Percentiles rank a stretch among this genome's conserved stretches.
phyloP scores from a whole-genome alignment of 2,888 invertebrate genomes.

The Nephrotoma appendiculata region DNA sequence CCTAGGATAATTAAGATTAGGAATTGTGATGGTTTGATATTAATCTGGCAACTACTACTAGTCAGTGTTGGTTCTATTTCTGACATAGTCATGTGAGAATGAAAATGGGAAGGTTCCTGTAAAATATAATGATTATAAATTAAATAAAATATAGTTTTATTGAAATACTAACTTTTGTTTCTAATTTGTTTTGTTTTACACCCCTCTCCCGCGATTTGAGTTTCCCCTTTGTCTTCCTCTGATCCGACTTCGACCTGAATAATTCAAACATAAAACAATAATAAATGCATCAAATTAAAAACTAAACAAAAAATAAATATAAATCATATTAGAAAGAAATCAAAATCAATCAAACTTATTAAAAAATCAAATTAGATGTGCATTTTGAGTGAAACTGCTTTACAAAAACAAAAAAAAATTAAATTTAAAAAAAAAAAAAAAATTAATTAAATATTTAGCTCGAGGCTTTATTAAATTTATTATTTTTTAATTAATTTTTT shows the following conservation, averaged over 20 bases:
- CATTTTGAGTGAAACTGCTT: neutral
- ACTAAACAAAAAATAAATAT: neutral
- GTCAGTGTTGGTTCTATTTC: conserved; percentile 5
- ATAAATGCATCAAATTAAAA: neutral
- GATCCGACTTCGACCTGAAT: neutral
- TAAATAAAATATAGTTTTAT: neutral
- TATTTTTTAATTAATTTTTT: neutral
- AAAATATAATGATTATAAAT: neutral
- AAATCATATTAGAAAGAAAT: neutral
- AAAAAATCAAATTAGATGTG: neutral
- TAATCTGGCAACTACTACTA: neutral
- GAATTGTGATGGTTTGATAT: neutral
- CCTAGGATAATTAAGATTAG: neutral
- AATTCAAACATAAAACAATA: neutral
- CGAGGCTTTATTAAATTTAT: neutral
- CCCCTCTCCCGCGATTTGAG: conserved; percentile 3
- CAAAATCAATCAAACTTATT: neutral
- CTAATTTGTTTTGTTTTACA: neutral
- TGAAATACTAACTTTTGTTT: conserved; percentile 1
- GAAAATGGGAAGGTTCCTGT: conserved; percentile 10
- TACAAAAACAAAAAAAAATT: neutral
- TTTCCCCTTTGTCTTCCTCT: conserved; percentile 1
- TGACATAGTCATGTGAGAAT: conserved; percentile 10
- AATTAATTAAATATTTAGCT: neutral
- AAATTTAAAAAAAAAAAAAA: neutral